Conservation (phyloP, 2,888 invertebrate species). For the Drosophila paranaensis region DNA sequence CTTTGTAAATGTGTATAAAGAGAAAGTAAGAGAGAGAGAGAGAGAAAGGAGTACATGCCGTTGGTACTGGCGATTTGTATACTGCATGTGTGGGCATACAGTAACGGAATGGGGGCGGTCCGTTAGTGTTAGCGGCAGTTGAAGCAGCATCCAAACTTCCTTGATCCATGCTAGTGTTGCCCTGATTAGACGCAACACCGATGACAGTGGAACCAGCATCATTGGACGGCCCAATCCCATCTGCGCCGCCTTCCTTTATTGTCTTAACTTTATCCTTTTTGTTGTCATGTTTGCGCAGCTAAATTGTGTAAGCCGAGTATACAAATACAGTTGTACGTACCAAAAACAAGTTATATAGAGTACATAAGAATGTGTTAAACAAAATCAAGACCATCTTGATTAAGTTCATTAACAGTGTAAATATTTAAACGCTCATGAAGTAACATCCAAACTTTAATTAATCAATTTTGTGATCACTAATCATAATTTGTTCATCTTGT, state of each 20-base stretch:
- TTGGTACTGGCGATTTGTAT: slow-evolving; percentile 87
- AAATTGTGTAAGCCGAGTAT: slow-evolving; percentile 55
- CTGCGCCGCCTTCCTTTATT: slow-evolving; percentile 58
- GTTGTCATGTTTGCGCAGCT: slow-evolving; percentile 82
- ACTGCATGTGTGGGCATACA: slow-evolving; percentile 88
- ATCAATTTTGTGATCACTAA: not conserved
- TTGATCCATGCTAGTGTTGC: slow-evolving; percentile 12
- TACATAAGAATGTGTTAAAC: not conserved
- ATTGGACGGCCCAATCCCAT: slow-evolving; percentile 18
- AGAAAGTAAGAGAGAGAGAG: slow-evolving; percentile 1
- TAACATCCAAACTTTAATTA: not conserved
- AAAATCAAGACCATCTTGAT: not conserved
- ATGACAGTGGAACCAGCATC: slow-evolving; percentile 17
- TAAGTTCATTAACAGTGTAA: not conserved
- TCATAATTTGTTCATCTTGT: not conserved
- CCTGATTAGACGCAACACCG: slow-evolving; percentile 34
- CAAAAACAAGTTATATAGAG: slow-evolving; percentile 6
- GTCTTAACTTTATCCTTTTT: slow-evolving; percentile 74
- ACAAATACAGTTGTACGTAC: slow-evolving; percentile 9
- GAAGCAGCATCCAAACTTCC: slow-evolving; percentile 52
- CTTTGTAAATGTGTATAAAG: not conserved
- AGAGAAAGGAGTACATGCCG: slow-evolving; percentile 86
- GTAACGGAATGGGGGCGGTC: slow-evolving; percentile 86
- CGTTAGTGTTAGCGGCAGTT: slow-evolving; percentile 54
- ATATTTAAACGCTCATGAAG: not conserved